phyloP scores from a whole-genome alignment of 30 jellyfish, hydroid and myxozoan species.

The Aurelia sp. region DNA sequence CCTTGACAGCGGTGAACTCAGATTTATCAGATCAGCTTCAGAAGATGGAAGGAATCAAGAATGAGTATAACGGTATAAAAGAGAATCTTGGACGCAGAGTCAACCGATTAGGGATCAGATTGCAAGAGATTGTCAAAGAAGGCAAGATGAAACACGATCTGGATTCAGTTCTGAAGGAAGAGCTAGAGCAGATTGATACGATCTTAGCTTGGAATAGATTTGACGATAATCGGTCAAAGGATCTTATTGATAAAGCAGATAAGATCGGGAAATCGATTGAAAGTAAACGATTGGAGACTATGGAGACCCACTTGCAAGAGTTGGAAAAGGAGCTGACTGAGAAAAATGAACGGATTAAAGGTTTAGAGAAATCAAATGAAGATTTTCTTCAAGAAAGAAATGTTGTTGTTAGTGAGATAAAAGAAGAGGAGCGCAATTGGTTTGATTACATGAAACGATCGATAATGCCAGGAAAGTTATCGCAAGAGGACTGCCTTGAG shows the following conservation, averaged over 20 bases:
- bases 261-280: slow-evolving; percentile 53
- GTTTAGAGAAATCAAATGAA: slow-evolving; percentile 53
- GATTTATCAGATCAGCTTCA: slow-evolving; percentile 73
- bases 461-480: slow-evolving; percentile 30
- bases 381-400: slow-evolving; percentile 26
- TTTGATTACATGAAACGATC: slow-evolving; percentile 52
- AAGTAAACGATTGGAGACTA: slow-evolving; percentile 44
- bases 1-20: slow-evolving; percentile 71
- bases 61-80: slow-evolving; percentile 57
- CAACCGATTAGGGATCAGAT: slow-evolving; percentile 12
- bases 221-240: slow-evolving; percentile 47
- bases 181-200: slow-evolving; percentile 62
- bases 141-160: slow-evolving; percentile 29
- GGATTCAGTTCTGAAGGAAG: slow-evolving; percentile 46
- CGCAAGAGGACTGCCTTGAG: slow-evolving; percentile 53
- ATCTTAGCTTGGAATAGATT: slow-evolving; percentile 28
- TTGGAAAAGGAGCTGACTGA: slow-evolving; percentile 47
- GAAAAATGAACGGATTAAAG: slow-evolving; percentile 55
- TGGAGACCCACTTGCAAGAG: slow-evolving; percentile 74
- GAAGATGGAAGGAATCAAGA: slow-evolving; percentile 49
- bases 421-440: slow-evolving; percentile 66
- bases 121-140: slow-evolving; percentile 10
- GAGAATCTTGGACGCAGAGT: slow-evolving; percentile 23
- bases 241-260: slow-evolving; percentile 44
- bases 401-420: slow-evolving; percentile 24